Base-by-base conservation (phyloP, 2,888 invertebrate species). In the Phengaris arion region DNA sequence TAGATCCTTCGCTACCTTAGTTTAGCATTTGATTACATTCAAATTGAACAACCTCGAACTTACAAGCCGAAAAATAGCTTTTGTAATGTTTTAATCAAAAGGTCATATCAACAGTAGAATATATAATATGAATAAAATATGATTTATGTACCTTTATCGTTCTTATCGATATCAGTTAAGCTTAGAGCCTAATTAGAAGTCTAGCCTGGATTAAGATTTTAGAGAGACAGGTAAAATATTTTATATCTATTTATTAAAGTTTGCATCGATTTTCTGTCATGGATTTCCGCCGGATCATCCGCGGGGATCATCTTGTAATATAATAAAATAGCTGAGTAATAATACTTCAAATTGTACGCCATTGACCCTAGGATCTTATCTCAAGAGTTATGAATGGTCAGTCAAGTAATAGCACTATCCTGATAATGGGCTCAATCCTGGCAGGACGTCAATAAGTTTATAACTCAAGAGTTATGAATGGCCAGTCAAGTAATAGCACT, bases 371-470 rank as follows among this genome's bases (percentile, higher is more conserved):
- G 1, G 48, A 52, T 52, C 8, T 2, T 4, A 64, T 35, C 35
- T 64, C 35, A 12, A n/a, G 22, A 59, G 35, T 64, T 64, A 64
- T 35, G 64, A 64, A 64, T 64, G 64, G 35, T 64, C 12, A 22
- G 52, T 52, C 52, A 52, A 10, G 12, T 52, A 10, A 52, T 52
- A 52, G 10, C 10, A 12, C 57, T 7, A n/a, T 7, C 13, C 68
- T 46, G 68, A 68, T 68, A 68, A 46, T 46, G n/a, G 45, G 68
- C 46, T 46, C 68, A 68, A 0, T 68, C n/a, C n/a, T n/a, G n/a
- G n/a, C n/a, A n/a, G n/a, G n/a, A n/a, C n/a, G n/a, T n/a, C n/a
- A n/a, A n/a, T n/a, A n/a, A n/a, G n/a, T n/a, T n/a, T n/a, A n/a
- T n/a, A 64, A 35, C 35, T 64, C 35, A 12, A n/a, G 22, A 59